Evolutionary conservation across 2,888 invertebrate genomes (phyloP).

Genomic region (Epinotia demarniana): DNA sequence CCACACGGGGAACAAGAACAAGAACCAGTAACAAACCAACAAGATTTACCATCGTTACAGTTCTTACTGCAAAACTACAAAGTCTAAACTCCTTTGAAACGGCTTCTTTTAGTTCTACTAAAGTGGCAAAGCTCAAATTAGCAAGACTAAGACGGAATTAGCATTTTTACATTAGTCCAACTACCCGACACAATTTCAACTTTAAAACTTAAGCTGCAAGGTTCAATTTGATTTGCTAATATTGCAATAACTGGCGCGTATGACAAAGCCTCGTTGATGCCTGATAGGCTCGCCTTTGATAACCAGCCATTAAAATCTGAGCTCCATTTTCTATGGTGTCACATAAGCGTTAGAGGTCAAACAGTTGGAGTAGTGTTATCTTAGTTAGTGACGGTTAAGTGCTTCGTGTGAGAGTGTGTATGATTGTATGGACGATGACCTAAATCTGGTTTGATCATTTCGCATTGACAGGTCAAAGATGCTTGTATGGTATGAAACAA

Average conservation of each 20-base stretch:
- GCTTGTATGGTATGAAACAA: no score
- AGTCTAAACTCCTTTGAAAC: not conserved
- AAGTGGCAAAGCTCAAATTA: slow-evolving; percentile 18
- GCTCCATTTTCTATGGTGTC: not conserved
- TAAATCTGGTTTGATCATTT: slow-evolving; percentile 20
- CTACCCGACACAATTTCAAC: not conserved
- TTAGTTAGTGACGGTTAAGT: slow-evolving; percentile 11
- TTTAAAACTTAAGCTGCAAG: not conserved
- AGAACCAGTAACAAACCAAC: not conserved
- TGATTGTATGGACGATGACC: not conserved
- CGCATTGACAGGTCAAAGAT: not conserved
- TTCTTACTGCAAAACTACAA: not conserved
- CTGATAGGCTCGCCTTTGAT: not conserved
- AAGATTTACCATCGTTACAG: not conserved
- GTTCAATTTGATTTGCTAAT: not conserved
- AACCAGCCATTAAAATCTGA: not conserved
- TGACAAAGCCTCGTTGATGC: slow-evolving; percentile 17
- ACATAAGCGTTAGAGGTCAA: not conserved
- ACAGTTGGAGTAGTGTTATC: not conserved
- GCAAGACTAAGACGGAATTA: slow-evolving; percentile 22
- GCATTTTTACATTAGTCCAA: slow-evolving; percentile 10
- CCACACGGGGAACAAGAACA: no score
- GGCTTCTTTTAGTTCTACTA: not conserved
- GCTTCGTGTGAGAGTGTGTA: not conserved
- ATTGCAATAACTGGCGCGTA: not conserved